A percentile compares a stretch with the other conserved stretches of the same genome.
Conservation (phyloP, 1,140 invertebrate species). For the Doryteuthis pealeii region DNA sequence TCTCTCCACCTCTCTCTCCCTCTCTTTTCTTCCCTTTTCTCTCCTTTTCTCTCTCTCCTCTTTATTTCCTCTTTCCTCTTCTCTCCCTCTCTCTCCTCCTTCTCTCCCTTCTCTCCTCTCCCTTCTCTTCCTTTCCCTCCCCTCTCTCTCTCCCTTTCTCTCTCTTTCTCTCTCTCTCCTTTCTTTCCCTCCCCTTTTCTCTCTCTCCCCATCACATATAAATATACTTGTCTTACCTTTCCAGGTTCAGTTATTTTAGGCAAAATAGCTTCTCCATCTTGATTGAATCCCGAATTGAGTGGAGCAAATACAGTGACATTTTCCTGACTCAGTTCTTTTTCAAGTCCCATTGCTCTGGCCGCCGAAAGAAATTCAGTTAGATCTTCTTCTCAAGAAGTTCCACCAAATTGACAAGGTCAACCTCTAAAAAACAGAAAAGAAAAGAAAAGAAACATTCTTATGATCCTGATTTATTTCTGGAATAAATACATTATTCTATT, state of each 20-base stretch:
- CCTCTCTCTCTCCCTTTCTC: too few species aligned
- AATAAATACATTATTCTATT: background rate
- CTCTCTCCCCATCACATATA: too few species aligned
- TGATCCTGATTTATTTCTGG: background rate
- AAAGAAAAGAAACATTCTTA: background rate
- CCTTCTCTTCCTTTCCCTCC: too few species aligned
- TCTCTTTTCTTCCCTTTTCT: too few species aligned
- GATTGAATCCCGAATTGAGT: conserved; percentile 31
- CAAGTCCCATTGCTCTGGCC: conserved; percentile 29
- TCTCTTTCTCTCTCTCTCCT: background rate
- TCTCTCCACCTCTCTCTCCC: too few species aligned
- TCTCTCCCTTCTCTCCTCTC: background rate
- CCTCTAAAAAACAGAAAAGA: conserved; percentile 22
- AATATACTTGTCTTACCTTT: background rate
- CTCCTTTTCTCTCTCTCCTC: too few species aligned
- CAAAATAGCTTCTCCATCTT: conserved; percentile 15
- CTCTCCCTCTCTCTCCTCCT: background rate
- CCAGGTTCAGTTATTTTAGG: conserved; percentile 1
- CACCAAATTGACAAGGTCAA: conserved; percentile 25
- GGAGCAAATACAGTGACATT: conserved; percentile 48
- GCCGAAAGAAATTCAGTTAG: conserved; percentile 38
- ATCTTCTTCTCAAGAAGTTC: conserved; percentile 29
- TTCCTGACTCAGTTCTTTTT: conserved; percentile 23
- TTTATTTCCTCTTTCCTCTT: background rate
- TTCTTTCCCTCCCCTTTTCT: too few species aligned